Evolutionary conservation across 2,113 vertebrate genomes (phyloP), one percentile per base, ranked within the genome.

Genomic region (Rhinolophus ferrumequinum): DNA sequence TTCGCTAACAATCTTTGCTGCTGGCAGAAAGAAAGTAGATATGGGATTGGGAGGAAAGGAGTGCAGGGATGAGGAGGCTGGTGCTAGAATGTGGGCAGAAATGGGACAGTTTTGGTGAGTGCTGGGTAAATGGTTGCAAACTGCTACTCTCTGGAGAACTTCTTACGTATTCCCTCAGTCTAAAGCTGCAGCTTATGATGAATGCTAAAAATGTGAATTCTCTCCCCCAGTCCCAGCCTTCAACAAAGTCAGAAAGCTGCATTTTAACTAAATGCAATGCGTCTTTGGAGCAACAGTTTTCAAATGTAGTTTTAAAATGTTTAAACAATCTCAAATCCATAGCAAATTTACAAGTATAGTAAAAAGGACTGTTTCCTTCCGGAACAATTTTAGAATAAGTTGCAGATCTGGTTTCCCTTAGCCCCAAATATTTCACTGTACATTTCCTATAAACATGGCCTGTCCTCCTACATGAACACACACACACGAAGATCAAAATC

Each of bases 11-110:
- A n/a, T 89, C n/a, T 84, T 60, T 84, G 50, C 44, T 94, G 58
- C 64, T 90, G 80, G 69, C 84, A 90, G 56, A 69, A 76, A 41
- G 44, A 79, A 93, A 91, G 44, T 66, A 93, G 54, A 47, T 47
- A 52, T 0, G 15, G 15, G 35, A 56, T 60, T 76, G 60, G 18
- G 35, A 93, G 47, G 18, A 80, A 87, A 70, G 24, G 1, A 1
- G 4, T 30, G 1, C 28, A 72, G 3, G 33, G 1, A 28, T 15
- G 26, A 47, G 15, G 41, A 83, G 30, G 33, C 3, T 83, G 44
- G 14, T 6, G 26, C 8, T 92, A 19, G 66, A 83, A 52, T 52
- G 35, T 22, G 14, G 18, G 44, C 6, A 5, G 8, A 76, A 89
- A 8, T 56, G 41, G 41, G 33, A 26, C 0, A 0, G 47, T 88